Base-by-base conservation (phyloP, 1,140 invertebrate species). In the Drosophila ficusphila region DNA sequence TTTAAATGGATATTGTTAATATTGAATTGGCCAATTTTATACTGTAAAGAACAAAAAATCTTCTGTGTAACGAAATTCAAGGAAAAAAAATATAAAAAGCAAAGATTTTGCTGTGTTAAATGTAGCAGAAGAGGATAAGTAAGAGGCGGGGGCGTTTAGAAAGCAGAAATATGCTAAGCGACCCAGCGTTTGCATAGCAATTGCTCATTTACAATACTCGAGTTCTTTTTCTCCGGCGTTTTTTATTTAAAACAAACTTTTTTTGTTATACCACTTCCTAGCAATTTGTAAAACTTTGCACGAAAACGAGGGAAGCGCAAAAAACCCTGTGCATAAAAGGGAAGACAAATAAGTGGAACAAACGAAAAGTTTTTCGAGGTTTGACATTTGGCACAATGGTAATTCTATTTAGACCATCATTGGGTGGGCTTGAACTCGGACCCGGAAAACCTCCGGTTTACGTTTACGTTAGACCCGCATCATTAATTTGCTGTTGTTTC, bases 161-260 rank as follows among this genome's bases (percentile, higher is more conserved):
- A 86, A 85, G 76, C 72, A 76, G 61, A 79, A 85, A 86, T 85
- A 86, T 85, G 81, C 81, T 81, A 86, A 86, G 73, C 76, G 72
- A 49, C 36, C 12, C 68, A 65, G 51, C 72, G 76, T 86, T 81
- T 86, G 81, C 81, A 86, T 88, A 88, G 82, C 81, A 88, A 88
- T 86, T 79, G 77, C 73, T 79, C 82, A 88, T 81, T 86, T 79
- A 64, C 78, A 70, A 44, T 8, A 49, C 16, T 51, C 29, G 11
- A 23, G 23, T 62, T 64, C 51, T 61, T 47, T 42, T 57, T 46
- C 47, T 42, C 46, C 16, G 21, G 29, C 27, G 19, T 33, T 51
- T 46, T 75, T 34, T 54, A 58, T 54, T 46, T 60, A 57, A 76
- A 77, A 64, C 51, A 51, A 52, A 75, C 47, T 56, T 46, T 69